Evolutionary conservation across 2,797 vertebrate genomes (phyloP), one percentile per base, ranked within the genome.

Genomic region (Cheracebus regulus): DNA sequence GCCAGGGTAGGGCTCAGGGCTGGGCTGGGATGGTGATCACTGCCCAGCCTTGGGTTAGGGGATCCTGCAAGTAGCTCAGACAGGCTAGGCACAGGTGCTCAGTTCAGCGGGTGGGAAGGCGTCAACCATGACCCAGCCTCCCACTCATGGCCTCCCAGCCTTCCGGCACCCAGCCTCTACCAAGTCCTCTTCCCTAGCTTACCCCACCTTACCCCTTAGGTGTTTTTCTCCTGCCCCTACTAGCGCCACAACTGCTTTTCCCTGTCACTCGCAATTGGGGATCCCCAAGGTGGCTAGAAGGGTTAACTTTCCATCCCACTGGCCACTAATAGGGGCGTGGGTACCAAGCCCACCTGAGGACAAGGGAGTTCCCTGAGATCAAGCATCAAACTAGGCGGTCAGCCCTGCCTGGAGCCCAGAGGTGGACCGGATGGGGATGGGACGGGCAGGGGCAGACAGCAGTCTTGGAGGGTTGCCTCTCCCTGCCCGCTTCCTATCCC

Each of bases 1-100:
- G 5, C 33, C 0, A 0, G 13, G 33, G 3, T 52, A 58, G 92
- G 41, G 46, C 28, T 75, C 78, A 14, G 57, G 17, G 75, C 61
- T 61, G 1, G 46, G 33, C 36, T 72, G 57, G 44, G 26, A 6
- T 22, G 61, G 39, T 84, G 73, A 67, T 58, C 0, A 0, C 75
- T 57, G 24, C 55, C 85, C 2, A 1, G 50, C 26, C 13, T 95
- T 9, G 2, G 44, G 22, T 52, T 39, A 41, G 24, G 55, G 24
- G n/a, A 36, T 89, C 48, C 90, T 86, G 79, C 30, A 92, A 91
- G 52, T 55, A 93, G 55, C 75, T 83, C 88, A 93, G 41, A 41
- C 13, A 39, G 41, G 46, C 55, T 50, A 30, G 46, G 26, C 46
- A 55, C 33, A 90, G 36, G 52, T 64, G 13, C 80, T 80, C 80